Base-by-base conservation (phyloP, 2,888 invertebrate genomes). In the Diaprepes abbreviatus region DNA sequence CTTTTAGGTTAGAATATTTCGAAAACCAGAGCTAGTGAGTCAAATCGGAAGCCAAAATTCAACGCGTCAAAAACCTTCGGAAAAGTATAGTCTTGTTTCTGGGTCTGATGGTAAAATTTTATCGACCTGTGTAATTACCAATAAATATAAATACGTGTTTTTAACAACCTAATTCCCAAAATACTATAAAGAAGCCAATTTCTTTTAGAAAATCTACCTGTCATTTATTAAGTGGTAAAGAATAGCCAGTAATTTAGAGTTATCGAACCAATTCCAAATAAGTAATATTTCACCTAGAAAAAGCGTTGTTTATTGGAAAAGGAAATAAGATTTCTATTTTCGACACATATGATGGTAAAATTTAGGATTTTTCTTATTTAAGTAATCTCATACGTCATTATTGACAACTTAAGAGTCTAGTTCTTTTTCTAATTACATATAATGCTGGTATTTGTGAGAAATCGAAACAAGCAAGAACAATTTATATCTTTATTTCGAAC, bases 341-440 rank as follows among this genome's bases (percentile, higher is more conserved):
- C 28, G 14, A 10, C 28, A 50, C 31, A 50, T 40, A n/a, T 28
- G 6, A 31, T 33, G 31, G 28, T 16, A 7, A 10, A 50, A 50
- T 50, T 50, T 28, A 28, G 2, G 31, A 12, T 50, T 14, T 50
- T 33, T 50, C 28, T n/a, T 14, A 14, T 50, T 50, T 10, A 28
- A 28, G 50, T 45, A 50, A 50, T 28, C 50, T 31, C 50, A 31
- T 50, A 50, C n/a, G 28, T 50, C 50, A 50, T 50, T 28, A 14
- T 28, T 17, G 50, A 33, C 50, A 50, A 50, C 31, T 28, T 31
- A 31, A 50, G 50, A 50, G 9, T 4, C 50, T 10, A n/a, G 14
- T 28, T 28, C 17, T 43, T 50, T 50, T 24, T 50, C 50, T 50
- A 50, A 50, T 50, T 50, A 50, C 31, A 50, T 10, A 43, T 19